These are phyloP conservation scores for Phenganax subtilis DNA, from an alignment of 92 coral and sea anemone species.

Conservation along the genomic window DNA sequence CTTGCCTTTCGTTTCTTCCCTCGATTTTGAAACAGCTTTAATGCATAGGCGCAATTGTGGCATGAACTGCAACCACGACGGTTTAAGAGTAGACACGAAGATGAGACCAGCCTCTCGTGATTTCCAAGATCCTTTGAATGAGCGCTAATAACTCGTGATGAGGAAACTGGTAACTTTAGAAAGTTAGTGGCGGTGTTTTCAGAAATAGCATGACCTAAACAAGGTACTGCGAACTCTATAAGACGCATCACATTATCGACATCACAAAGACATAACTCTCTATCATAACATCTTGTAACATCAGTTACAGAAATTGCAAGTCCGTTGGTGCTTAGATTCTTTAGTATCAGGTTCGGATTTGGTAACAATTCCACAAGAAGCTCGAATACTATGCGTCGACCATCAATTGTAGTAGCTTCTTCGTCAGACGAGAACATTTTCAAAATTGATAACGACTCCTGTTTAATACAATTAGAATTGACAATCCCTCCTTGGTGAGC, in stretches of 20 bases:
- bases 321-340: slow-evolving; percentile 10
- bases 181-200: neutral
- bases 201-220: slow-evolving; percentile 24
- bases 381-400: slow-evolving; percentile 12
- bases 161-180: slow-evolving; percentile 15
- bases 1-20: slow-evolving; percentile 16
- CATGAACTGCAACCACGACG: slow-evolving; percentile 13
- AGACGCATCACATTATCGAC: slow-evolving; percentile 14
- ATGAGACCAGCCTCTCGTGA: slow-evolving; percentile 29
- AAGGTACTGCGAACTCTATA: slow-evolving; percentile 16
- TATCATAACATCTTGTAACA: neutral
- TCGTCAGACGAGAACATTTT: neutral
- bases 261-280: neutral
- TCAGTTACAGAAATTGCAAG: slow-evolving; percentile 12
- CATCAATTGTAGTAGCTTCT: neutral
- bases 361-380: slow-evolving; percentile 2
- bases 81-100: slow-evolving; percentile 26
- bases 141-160: neutral
- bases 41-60: slow-evolving; percentile 23
- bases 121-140: slow-evolving; percentile 16
- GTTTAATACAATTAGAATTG: neutral
- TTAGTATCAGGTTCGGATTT: slow-evolving; percentile 10
- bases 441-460: neutral
- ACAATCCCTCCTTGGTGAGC: neutral
- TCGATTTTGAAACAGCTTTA: slow-evolving; percentile 24